A percentile compares a stretch with the other conserved stretches of the same genome.
Evolutionary conservation across 2,888 invertebrate genomes (phyloP).

Genomic region (Silvanus unidentatus): DNA sequence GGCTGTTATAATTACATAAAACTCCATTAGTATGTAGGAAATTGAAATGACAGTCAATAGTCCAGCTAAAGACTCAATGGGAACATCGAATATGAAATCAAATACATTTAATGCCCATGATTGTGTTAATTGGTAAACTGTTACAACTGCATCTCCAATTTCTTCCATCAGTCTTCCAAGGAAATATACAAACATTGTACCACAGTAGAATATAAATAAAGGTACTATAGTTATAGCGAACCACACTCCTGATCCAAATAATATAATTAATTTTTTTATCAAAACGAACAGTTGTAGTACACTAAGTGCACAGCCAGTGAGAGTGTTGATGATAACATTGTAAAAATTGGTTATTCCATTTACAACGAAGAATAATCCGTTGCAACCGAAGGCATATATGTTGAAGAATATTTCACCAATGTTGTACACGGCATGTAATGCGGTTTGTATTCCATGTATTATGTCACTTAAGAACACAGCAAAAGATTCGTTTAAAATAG

Average conservation of each 20-base stretch:
- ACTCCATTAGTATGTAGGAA: conserved; percentile 22
- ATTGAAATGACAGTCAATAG: conserved; percentile 23
- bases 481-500: too few relatives aligned
- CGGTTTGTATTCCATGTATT: too few relatives aligned
- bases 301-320: neutral
- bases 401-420: too few relatives aligned
- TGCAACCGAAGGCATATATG: too few relatives aligned
- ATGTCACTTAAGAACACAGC: too few relatives aligned
- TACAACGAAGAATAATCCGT: too few relatives aligned
- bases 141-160: neutral
- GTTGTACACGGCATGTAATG: too few relatives aligned
- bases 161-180: neutral
- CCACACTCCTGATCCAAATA: conserved; percentile 31
- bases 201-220: conserved; percentile 19
- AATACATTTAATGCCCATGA: conserved; percentile 8
- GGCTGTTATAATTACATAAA: conserved; percentile 18
- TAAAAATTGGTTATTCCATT: too few relatives aligned
- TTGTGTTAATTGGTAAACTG: neutral
- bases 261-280: conserved; percentile 23
- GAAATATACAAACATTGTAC: conserved; percentile 8
- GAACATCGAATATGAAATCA: conserved; percentile 27
- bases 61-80: conserved; percentile 27
- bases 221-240: conserved; percentile 28
- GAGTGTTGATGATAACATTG: too few relatives aligned
- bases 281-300: conserved; percentile 16